A percentile compares a stretch with the other conserved stretches of the same genome.
These are phyloP conservation scores for Pseudorasbora parva DNA, from an alignment of 2,113 vertebrate species.

Conservation along the genomic window DNA sequence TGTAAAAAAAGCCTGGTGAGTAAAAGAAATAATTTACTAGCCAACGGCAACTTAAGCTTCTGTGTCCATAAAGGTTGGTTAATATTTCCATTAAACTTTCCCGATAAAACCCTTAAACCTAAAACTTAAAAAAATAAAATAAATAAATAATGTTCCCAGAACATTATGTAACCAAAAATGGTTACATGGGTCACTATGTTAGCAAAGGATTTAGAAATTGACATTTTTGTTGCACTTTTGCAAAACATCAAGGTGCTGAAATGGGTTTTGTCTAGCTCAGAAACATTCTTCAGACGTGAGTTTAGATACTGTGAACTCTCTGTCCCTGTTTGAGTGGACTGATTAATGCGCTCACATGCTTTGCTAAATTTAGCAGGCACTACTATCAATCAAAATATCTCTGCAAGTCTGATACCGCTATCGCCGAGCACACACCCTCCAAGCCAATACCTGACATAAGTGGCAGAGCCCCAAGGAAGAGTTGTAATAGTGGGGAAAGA, in stretches of 20 bases:
- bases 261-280: neutral
- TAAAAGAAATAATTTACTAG: too few species aligned
- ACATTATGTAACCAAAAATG: neutral
- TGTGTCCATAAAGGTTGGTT: neutral
- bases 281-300: conserved; percentile 25
- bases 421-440: conserved; percentile 30
- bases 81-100: neutral
- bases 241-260: neutral
- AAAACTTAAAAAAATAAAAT: too few species aligned
- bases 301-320: neutral
- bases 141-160: neutral
- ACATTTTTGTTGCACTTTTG: neutral
- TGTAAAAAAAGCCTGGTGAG: too few species aligned
- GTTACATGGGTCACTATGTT: neutral
- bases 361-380: conserved; percentile 74
- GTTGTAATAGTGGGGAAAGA: conserved; percentile 38
- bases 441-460: conserved; percentile 26
- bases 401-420: conserved; percentile 59
- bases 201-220: neutral
- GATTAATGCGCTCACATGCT: conserved; percentile 69
- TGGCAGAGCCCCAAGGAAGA: conserved; percentile 39
- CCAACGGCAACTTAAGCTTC: too few species aligned
- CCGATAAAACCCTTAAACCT: neutral
- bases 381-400: conserved; percentile 70
- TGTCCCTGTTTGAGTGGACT: conserved; percentile 63